Percentiles rank a stretch among this genome's conserved stretches.
Evolutionary conservation across 2,113 vertebrate species (phyloP).

Genomic region (Conger conger): DNA sequence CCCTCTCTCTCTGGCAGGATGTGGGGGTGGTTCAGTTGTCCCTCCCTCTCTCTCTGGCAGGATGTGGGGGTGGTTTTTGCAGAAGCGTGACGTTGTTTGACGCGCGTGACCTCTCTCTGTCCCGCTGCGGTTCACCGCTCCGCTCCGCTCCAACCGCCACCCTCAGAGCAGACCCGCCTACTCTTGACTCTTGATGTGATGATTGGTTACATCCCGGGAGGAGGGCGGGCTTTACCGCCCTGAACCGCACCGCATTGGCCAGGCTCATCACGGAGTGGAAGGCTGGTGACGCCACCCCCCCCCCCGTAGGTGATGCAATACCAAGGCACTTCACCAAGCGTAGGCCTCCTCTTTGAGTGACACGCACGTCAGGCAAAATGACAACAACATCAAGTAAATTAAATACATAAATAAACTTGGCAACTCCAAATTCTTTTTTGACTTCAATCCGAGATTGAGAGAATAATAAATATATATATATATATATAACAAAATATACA

Average conservation of each 20-base stretch:
- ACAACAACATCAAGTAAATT: slow-evolving; percentile 17
- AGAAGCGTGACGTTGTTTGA: no score
- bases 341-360: slow-evolving; percentile 65
- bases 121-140: no score
- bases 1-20: slow-evolving; percentile 54
- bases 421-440: slow-evolving; percentile 61
- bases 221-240: no score
- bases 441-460: slow-evolving; percentile 52
- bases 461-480: slow-evolving; percentile 29
- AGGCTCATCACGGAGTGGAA: no score
- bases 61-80: no score
- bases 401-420: slow-evolving; percentile 59
- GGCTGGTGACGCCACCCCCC: slow-evolving; percentile 26
- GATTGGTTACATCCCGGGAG: no score
- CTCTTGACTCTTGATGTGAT: no score
- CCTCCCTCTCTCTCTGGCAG: no score
- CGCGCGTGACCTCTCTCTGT: no score
- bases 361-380: slow-evolving; percentile 65
- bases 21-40: slow-evolving; percentile 41
- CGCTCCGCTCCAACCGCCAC: no score
- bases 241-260: no score
- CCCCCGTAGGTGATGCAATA: slow-evolving; percentile 68
- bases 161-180: no score
- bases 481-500: slow-evolving; percentile 21
- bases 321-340: slow-evolving; percentile 69